Base-by-base conservation (phyloP, 2,797 vertebrate species). In the Notolabrus celidotus region DNA sequence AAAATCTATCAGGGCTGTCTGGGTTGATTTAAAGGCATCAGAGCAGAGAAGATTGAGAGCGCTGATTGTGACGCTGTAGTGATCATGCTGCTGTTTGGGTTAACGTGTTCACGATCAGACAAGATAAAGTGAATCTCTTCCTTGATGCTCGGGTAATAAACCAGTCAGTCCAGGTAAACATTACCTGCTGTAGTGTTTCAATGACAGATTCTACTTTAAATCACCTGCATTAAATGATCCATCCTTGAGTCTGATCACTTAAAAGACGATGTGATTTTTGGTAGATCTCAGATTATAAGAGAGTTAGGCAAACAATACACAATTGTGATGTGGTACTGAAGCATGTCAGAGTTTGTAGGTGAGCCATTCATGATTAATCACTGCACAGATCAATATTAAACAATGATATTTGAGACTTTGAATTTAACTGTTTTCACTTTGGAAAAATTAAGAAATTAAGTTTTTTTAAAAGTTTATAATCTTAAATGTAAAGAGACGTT, bases 91-190 rank as follows among this genome's bases (percentile, higher is more conserved):
- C 38, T 66, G 10, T 19, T 42, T 41, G 22, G 39, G 6, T 36
- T 3, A 39, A 20, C 20, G 10, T 23, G 16, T 38, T 36, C 4
- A 23, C n/a, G n/a, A n/a, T n/a, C n/a, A n/a, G n/a, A n/a, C n/a
- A n/a, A n/a, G 41, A 64, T 36, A 45, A 19, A 62, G 7, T 8
- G 8, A 58, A 72, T 25, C 53, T 53, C 10, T 22, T 53, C 10
- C 12, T 8, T 31, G 20, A 55, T 20, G 36, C 52, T 39, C 34
- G 43, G 20, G 16, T 36, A 9, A 23, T 42, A 16, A 12, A 49
- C 10, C 14, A 20, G 33, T 46, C 25, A 39, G 38, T 23, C 39
- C 17, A 64, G 38, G 31, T 46, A 22, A 31, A 53, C 7, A 8
- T 15, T 55, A 25, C 12, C 23, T n/a, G 7, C 23, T 7, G 47